Base-by-base conservation (phyloP, 1,140 invertebrate species). In the Brachionus calyciflorus region DNA sequence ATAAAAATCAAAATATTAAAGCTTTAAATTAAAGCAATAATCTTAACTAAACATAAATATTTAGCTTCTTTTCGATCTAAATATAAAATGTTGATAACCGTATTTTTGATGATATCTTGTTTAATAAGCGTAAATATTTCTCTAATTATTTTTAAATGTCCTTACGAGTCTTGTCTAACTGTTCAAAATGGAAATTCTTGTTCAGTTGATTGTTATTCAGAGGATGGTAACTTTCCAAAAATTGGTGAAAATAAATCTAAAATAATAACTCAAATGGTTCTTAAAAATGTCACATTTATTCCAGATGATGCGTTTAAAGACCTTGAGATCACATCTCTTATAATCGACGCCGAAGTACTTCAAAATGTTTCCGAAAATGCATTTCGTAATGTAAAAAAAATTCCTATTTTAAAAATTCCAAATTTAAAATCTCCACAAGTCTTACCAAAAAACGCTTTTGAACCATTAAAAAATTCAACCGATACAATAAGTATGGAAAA, bases 291-390 rank as follows among this genome's bases (percentile, higher is more conserved):
- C 12, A 60, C 28, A 17, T 60, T 9, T 17, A 60, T 60, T 33
- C 55, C 55, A 33, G 55, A 60, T 60, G 55, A 60, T 37, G 26
- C 55, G 10, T 60, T 60, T 60, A 3, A n/a, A 60, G 55, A 60
- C 30, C 37, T 60, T 28, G 30, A 60, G 4, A 60, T 60, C 0
- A 17, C 30, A 17, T 17, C n/a, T 5, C 37, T 60, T 17, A 1
- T 1, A n/a, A 60, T 60, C 17, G 7, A 60, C 33, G 55, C 28
- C 1, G 19, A 6, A 17, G 37, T 17, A 33, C 17, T 60, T 17
- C 14, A 33, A 5, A 60, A 60, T 7, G 28, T 60, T 33, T 60
- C 55, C 2, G 55, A 60, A 4, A 60, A 60, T 33, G 28, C 55
- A 19, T 60, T 60, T 41, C 55, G 55, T 19, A 60, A 60, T 19